Evolutionary conservation across 2,113 vertebrate species (phyloP), one percentile per base, ranked within the genome.

Genomic region (Trematomus loennbergii): DNA sequence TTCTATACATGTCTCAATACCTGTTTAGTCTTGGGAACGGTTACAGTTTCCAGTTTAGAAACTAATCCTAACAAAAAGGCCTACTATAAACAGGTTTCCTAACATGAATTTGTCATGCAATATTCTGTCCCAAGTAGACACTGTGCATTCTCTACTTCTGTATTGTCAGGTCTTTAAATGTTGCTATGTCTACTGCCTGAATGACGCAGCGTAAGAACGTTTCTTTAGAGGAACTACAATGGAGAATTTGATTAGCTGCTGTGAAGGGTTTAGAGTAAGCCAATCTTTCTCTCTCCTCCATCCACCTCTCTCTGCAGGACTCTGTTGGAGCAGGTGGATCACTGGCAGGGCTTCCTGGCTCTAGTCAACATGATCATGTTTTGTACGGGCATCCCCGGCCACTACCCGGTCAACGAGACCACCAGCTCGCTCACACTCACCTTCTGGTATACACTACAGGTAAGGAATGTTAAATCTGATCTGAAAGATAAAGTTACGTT

Each of bases 301-400:
- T 15, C n/a, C 46, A 65, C 13, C 12, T 29, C 8, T 65, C 33
- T 29, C 22, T 65, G 8, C 54, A 99, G 98, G 94, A 96, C 97
- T 46, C 95, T 99, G 70, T 88, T 99, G 93, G 98, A 98, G 85
- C 98, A 99, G 84, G 96, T 99, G 84, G 98, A 99, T 78, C 98
- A 99, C 93, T 99, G 98, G 98, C 98, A 99, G 94, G 97, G 97
- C 85, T 98, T 99, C 88, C 93, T 99, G 91, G 98, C 97, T 9
- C 94, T 99, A 71, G 98, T 99, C 89, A 99, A 99, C 94, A 99
- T 99, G 98, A 98, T 99, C 92, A 99, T 99, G 98, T 99, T 99
- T 95, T 99, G 98, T 93, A 99, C 98, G 0, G 98, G 98, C 72
- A 98, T 99, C 86, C 98, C 98, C 0, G 98, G 98, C 66, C 98